Base-by-base conservation (phyloP, 2,888 invertebrate genomes). In the Lasioglossum marginatum region DNA sequence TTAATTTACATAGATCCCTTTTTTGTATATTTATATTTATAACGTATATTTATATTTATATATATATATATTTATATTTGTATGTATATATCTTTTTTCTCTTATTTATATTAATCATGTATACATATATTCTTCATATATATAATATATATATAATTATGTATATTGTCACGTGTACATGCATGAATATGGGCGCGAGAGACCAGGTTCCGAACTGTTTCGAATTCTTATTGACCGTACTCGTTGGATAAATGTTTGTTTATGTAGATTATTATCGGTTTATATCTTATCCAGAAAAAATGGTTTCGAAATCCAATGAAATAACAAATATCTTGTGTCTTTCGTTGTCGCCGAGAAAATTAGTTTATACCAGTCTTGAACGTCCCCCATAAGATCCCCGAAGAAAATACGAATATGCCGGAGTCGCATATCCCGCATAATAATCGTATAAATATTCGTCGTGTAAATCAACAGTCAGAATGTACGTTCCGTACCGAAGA, bases 1-100 rank as follows among this genome's bases (percentile, higher is more conserved):
- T 91, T 88, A 89, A 90, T 90, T 89, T 91, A 89, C 87, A 91
- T 88, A 82, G 76, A 83, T 82, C 82, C 81, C 77, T 86, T 88
- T 86, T 31, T 57, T n/a, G 85, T 87, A 83, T 91, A 88, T 83
- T 8, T 77, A 68, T 83, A 88, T 88, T 87, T 89, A 85, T 77
- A 77, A 86, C 88, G 77, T 88, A 85, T 90, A 88, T 84, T 83
- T 87, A 87, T 88, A 83, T 81, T 72, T 88, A 76, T 86, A 79
- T 83, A 48, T 84, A 81, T 82, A 87, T 89, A 71, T 87, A 80
- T 85, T 82, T 87, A 85, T 88, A 81, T 81, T 85, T 86, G 79
- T 83, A 71, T 84, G 86, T 87, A 84, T 72, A 82, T 37, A 19
- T 34, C 79, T 89, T 89, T 74, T 57, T 78, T 52, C 77, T 81